These are phyloP conservation scores for Athene cunicularia DNA, from an alignment of 2,113 vertebrate species.

Conservation along the genomic window DNA sequence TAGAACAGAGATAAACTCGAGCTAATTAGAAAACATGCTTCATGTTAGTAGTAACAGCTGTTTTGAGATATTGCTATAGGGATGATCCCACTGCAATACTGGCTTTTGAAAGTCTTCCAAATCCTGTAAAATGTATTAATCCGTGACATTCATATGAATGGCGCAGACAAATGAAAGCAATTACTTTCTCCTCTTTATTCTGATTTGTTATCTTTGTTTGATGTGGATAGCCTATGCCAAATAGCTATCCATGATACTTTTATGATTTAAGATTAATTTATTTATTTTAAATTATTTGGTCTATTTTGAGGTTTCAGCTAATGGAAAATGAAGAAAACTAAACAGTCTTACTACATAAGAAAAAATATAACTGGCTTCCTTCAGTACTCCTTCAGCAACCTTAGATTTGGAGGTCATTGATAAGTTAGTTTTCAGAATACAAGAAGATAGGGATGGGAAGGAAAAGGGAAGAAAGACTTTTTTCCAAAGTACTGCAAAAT, in stretches of 20 bases:
- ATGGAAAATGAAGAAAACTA: background rate
- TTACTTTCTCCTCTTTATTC: conserved; percentile 35
- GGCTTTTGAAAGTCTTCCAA: conserved; percentile 53
- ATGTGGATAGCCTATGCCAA: background rate
- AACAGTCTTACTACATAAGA: background rate
- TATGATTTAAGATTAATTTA: background rate
- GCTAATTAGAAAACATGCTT: conserved; percentile 46
- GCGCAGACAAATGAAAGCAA: background rate
- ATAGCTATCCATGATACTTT: background rate
- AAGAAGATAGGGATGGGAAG: background rate
- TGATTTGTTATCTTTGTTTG: conserved; percentile 15
- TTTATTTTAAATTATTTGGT: background rate
- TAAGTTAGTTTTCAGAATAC: background rate
- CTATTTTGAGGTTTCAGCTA: background rate
- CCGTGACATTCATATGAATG: conserved; percentile 17
- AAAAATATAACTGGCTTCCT: background rate
- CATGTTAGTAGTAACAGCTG: conserved; percentile 1
- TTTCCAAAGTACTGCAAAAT: background rate
- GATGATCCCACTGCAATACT: conserved; percentile 26
- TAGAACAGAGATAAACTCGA: conserved; percentile 3
- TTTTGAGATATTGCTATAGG: conserved; percentile 49
- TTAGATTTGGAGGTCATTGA: background rate
- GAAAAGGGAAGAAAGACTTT: background rate
- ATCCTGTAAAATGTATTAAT: conserved; percentile 50
- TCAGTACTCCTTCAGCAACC: background rate